Evolutionary conservation across 2,797 vertebrate genomes (phyloP).

Genomic region (Pempheris klunzingeri): DNA sequence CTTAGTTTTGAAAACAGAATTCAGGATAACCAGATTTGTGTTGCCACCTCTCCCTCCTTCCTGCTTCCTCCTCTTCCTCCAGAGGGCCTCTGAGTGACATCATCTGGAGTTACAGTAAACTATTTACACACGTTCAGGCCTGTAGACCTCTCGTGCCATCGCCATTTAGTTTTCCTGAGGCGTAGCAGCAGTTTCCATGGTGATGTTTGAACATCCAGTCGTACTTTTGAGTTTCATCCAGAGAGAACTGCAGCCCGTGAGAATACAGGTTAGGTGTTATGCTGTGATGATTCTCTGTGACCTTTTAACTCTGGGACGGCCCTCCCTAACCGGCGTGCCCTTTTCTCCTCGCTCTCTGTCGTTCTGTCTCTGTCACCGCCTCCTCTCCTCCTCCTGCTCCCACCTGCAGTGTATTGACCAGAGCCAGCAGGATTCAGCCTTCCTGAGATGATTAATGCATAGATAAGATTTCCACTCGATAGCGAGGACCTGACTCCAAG

Average conservation of each 20-base stretch:
- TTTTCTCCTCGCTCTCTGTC: conserved; percentile 53
- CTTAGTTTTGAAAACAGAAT: too few relatives aligned
- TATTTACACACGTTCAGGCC: background rate
- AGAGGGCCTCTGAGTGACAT: background rate
- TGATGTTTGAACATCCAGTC: conserved; percentile 20
- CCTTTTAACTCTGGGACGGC: conserved; percentile 64
- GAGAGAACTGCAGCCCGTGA: conserved; percentile 21
- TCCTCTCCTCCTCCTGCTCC: conserved; percentile 43
- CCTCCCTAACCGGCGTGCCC: conserved; percentile 60
- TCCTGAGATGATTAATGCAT: conserved; percentile 70
- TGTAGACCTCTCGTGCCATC: conserved; percentile 8
- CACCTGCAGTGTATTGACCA: conserved; percentile 71
- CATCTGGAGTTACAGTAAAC: background rate
- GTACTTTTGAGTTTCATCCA: conserved; percentile 27
- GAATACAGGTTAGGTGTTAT: conserved; percentile 32
- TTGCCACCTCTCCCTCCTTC: background rate
- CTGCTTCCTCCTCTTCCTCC: background rate
- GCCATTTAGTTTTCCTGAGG: conserved; percentile 14
- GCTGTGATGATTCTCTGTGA: conserved; percentile 58
- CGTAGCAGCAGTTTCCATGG: conserved; percentile 49
- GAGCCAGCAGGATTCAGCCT: conserved; percentile 63
- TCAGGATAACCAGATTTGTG: too few relatives aligned
- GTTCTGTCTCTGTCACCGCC: conserved; percentile 22
- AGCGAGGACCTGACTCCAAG: conserved; percentile 19
- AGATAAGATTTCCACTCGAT: conserved; percentile 62